Evolutionary conservation across 1,140 invertebrate species (phyloP), one percentile per base, ranked within the genome.

Genomic region (Drosophila nigrodunni): DNA sequence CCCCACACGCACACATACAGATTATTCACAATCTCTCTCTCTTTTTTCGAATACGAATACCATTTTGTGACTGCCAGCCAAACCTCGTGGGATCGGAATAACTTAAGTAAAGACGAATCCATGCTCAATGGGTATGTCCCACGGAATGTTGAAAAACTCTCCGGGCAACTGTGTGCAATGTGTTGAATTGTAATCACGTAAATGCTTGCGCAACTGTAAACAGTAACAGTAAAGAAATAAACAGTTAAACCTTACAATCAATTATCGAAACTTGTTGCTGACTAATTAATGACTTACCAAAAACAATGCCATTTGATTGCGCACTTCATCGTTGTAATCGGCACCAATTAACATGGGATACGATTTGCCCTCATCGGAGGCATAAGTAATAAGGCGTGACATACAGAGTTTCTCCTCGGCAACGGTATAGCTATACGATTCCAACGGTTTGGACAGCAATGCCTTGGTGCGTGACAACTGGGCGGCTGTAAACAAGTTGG

Each of bases 151-250:
- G 89, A 97, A 97, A 77, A 95, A 94, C 64, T 95, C 93, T 5
- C 93, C 77, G 2, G 96, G 95, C 61, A 99, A 93, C 30, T 96
- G 96, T 11, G 95, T 95, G 93, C 98, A 98, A 93, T 99, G 98
- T 8, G 96, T 96, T 0, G 97, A 96, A 77, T 96, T 95, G 87
- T 95, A 97, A 92, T 99, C 97, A 69, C 95, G 94, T 94, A 98
- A 95, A 93, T 98, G 96, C 90, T 96, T 96, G 21, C 93, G 94
- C 52, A 96, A 94, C 95, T 96, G 82, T 73, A 94, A 94, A 49
- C 70, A 13, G 9, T 2, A 46, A 55, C 73, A 73, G 25, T 30
- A 90, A 90, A 50, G 3, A 67, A 37, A 39, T 50, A 47, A 13
- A 44, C 66, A 78, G 58, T 66, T 65, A 79, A 60, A 43, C n/a